A percentile compares a stretch with the other conserved stretches of the same genome.
phyloP scores from a whole-genome alignment of 2,888 invertebrate species.

The Selenia dentaria region DNA sequence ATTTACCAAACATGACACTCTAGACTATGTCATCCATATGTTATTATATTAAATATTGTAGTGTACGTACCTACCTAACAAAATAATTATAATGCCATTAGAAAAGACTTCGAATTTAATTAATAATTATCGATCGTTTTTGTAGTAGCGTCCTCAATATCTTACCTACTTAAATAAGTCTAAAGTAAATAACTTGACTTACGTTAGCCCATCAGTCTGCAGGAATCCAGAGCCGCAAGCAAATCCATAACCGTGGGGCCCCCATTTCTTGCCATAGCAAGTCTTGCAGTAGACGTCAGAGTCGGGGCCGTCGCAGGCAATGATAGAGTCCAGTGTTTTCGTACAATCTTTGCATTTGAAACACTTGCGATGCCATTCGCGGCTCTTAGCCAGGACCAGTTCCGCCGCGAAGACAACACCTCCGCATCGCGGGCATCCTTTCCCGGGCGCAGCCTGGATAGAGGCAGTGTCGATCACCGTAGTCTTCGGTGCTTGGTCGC shows the following conservation, averaged over 20 bases:
- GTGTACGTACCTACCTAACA: too few relatives aligned
- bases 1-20: too few relatives aligned
- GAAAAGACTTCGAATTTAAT: too few relatives aligned
- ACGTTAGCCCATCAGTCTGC: constrained; percentile 95
- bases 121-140: too few relatives aligned
- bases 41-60: too few relatives aligned
- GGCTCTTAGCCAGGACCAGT: constrained; percentile 95
- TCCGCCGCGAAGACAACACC: constrained; percentile 97
- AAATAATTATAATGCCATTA: too few relatives aligned
- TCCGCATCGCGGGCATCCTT: constrained; percentile 95
- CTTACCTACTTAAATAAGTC: too few relatives aligned
- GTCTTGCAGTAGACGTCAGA: constrained; percentile 97
- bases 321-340: constrained; percentile 97
- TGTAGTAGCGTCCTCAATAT: too few relatives aligned
- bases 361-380: constrained; percentile 97
- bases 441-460: constrained; percentile 92
- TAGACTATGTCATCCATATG: too few relatives aligned
- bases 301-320: constrained; percentile 97
- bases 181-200: too few relatives aligned
- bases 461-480: constrained; percentile 91
- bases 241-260: constrained; percentile 98
- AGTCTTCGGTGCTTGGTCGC: constrained; percentile 91
- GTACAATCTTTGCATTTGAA: constrained; percentile 97
- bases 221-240: constrained; percentile 97
- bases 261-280: constrained; percentile 99